Evolutionary conservation across 2,113 vertebrate genomes (phyloP).

Genomic region (Indri indri): DNA sequence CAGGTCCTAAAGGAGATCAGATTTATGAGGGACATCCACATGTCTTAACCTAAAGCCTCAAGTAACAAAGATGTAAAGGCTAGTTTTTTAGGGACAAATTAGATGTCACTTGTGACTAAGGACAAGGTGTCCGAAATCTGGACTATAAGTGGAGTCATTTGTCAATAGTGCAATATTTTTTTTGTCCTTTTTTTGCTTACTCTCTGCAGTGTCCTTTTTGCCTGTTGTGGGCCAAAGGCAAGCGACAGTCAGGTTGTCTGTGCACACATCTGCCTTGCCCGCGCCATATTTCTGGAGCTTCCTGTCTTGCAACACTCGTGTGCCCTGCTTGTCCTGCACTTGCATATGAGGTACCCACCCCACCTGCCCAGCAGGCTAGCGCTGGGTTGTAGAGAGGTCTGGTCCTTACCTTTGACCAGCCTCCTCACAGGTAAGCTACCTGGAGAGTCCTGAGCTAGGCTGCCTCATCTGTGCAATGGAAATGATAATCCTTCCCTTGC

Average conservation of each 20-base stretch:
- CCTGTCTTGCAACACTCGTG: background rate
- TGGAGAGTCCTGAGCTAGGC: background rate
- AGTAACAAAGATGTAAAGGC: constrained; percentile 82
- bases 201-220: constrained; percentile 68
- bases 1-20: constrained; percentile 77
- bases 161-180: constrained; percentile 71
- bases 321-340: background rate
- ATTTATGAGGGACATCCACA: constrained; percentile 82
- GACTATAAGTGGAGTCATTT: constrained; percentile 84
- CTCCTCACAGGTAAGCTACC: background rate
- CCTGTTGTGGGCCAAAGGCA: constrained; percentile 59
- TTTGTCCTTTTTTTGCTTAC: constrained; percentile 59
- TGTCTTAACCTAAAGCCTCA: constrained; percentile 82
- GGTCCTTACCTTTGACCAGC: background rate
- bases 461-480: background rate
- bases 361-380: background rate
- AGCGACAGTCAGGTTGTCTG: background rate
- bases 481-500: background rate
- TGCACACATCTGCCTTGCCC: background rate
- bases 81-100: constrained; percentile 83
- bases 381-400: background rate
- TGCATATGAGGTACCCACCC: fast-evolving
- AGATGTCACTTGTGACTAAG: constrained; percentile 85
- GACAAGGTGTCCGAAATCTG: constrained; percentile 82
- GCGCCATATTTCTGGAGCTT: background rate